phyloP scores from a whole-genome alignment of 2,113 vertebrate species.

The Cygnus atratus region DNA sequence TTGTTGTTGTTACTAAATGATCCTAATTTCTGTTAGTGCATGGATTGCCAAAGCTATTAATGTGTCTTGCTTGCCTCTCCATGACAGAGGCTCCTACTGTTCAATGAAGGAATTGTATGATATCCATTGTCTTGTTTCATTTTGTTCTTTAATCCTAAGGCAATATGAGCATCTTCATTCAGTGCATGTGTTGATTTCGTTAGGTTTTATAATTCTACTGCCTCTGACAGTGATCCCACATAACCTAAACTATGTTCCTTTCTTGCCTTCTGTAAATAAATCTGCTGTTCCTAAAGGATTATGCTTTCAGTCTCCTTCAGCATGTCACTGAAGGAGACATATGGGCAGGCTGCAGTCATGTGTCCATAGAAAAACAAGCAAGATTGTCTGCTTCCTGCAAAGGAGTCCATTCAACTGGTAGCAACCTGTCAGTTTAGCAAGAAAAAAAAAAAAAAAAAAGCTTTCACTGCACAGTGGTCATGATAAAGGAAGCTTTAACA shows the following conservation, averaged over 20 bases:
- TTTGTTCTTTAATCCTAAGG: background rate
- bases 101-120: background rate
- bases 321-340: background rate
- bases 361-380: background rate
- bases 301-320: background rate
- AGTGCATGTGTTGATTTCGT: background rate
- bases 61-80: background rate
- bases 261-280: background rate
- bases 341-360: accelerated
- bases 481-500: background rate
- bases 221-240: background rate
- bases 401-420: background rate
- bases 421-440: background rate
- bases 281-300: background rate
- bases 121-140: background rate
- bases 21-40: background rate
- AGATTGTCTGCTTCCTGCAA: background rate
- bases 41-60: background rate
- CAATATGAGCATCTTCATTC: background rate
- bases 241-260: background rate
- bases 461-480: background rate
- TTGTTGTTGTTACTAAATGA: background rate
- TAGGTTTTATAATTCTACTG: background rate
- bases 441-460: background rate
- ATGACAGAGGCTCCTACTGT: background rate